Evolutionary conservation across 2,797 vertebrate genomes (phyloP).

Genomic region (Coendou prehensilis): DNA sequence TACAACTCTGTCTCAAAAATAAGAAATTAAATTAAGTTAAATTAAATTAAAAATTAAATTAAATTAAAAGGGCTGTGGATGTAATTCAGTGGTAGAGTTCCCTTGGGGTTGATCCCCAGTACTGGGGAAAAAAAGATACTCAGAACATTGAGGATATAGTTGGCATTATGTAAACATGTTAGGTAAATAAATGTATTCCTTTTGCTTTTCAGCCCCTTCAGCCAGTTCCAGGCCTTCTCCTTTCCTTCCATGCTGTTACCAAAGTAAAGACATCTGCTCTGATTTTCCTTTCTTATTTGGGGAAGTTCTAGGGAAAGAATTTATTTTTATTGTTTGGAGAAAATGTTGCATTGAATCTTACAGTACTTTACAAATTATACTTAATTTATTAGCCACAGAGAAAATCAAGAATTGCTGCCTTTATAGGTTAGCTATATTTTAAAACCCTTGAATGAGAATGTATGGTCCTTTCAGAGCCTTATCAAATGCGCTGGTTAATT

Average conservation of each 20-base stretch:
- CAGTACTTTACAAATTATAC: not conserved
- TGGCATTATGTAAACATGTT: not conserved
- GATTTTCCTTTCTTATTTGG: constrained; percentile 32
- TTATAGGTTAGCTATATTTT: not conserved
- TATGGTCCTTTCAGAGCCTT: not conserved
- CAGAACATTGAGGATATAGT: not conserved
- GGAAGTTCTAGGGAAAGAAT: not conserved
- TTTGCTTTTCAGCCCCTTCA: not conserved
- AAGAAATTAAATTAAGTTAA: not conserved
- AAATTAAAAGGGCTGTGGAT: not conserved
- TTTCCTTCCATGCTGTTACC: not conserved
- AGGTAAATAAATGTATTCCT: not conserved
- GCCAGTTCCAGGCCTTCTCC: not conserved
- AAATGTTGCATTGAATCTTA: constrained; percentile 1
- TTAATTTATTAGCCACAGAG: not conserved
- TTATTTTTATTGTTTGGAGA: constrained; percentile 4
- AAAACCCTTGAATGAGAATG: not conserved
- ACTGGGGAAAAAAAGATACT: not conserved
- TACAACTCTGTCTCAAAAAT: not conserved
- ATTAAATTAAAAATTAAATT: not conserved
- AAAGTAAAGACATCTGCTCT: not conserved
- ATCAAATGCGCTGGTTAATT: not conserved
- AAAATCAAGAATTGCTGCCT: not conserved
- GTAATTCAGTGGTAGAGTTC: not conserved
- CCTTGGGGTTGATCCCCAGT: not conserved